Base-by-base conservation (phyloP, 2,113 vertebrate species). In the Addax nasomaculatus region DNA sequence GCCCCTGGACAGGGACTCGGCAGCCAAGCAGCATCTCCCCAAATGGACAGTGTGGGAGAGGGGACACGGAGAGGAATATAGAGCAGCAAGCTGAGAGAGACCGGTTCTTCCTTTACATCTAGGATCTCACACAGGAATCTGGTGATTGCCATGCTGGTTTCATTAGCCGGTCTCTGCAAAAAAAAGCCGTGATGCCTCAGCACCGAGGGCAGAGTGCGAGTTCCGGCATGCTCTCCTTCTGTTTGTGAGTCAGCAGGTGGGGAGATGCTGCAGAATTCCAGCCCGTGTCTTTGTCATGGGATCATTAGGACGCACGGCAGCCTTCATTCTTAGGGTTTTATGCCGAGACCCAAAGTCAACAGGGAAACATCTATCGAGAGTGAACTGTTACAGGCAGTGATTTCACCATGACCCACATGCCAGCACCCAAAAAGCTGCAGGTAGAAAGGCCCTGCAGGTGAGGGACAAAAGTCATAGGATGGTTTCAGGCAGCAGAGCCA, bases 261-360 rank as follows among this genome's bases (percentile, higher is more conserved):
- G 53, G 13, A 85, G 64, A 45, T n/a, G 43, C 95, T 45, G 19
- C 15, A 39, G 11, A 25, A 29, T 43, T 55, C 55, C 39, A 89
- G 64, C 47, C 57, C 5, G 3, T 8, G 57, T 27, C 3, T 10
- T 43, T 62, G 33, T 43, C 39, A 2, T 51, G 55, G 84, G 45
- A 36, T 16, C 45, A 1, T 30, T 2, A 16, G 33, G 36, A 36
- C 33, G 6, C 45, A 27, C 6, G 6, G 60, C 51, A 17, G 62
- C 45, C 73, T 49, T 55, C 39, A 7, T 84, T 49, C 85, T 45
- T 70, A 43, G n/a, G 58, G 57, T 81, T 64, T 84, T 60, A 23
- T 62, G 23, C 89, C 7, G 29, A 96, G 62, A 70, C 67, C 93
- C 93, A 70, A 36, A 64, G 51, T 51, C 53, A 43, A 3, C 58